Base-by-base conservation (phyloP, 1,140 invertebrate genomes). In the Thalassaphorura encarpata region DNA sequence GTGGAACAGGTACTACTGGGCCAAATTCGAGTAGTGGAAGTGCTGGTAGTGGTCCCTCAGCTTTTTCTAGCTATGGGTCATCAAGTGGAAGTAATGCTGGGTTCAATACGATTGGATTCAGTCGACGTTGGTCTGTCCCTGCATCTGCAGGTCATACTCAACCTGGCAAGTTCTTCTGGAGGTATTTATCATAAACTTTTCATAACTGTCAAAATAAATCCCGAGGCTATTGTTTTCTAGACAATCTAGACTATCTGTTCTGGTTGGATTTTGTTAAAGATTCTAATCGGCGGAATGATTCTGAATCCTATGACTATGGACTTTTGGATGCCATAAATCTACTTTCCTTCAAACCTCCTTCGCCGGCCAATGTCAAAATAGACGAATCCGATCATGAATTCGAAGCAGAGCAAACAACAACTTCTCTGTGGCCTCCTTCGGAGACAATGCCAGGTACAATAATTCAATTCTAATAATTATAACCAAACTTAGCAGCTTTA, bases 241-340 rank as follows among this genome's bases (percentile, higher is more conserved):
- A n/a, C n/a, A n/a, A n/a, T n/a, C n/a, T n/a, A n/a, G n/a, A n/a
- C n/a, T n/a, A n/a, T n/a, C n/a, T n/a, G n/a, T n/a, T n/a, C n/a
- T n/a, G n/a, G n/a, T 36, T 36, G n/a, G 33, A 36, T 11, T 36
- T 11, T 36, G 33, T 36, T 11, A 36, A 11, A 50, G 58, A 54
- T 50, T 43, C 50, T 15, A 47, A 29, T 5, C 24, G 47, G 19
- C 54, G 52, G 23, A 33, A 45, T 4, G 57, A 59, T 24, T 8
- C 47, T 33, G 51, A 57, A 19, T 8, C 18, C 15, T 56, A 50
- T 24, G 62, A 64, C 29, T 61, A 55, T 43, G 62, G 62, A 31
- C 24, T 64, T 11, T 43, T 64, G 28, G 59, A 64, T 47, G 62
- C 62, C 21, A 64, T 64, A n/a, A 64, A 64, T 31, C 40, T 64